Evolutionary conservation across 2,888 invertebrate genomes (phyloP).

Genomic region (Eremobia ochroleuca): DNA sequence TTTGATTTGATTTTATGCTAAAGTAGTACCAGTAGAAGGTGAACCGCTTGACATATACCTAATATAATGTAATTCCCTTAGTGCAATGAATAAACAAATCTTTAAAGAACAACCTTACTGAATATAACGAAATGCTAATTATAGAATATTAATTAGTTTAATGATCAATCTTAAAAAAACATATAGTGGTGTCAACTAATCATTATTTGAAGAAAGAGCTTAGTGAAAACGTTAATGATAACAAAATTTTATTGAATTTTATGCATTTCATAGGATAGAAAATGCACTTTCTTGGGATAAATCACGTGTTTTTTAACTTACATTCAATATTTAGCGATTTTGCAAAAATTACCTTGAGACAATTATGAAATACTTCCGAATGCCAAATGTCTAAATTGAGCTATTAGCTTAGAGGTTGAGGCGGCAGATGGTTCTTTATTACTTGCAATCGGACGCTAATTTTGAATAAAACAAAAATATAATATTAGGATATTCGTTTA

Average conservation of each 20-base stretch:
- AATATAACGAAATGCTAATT: conserved; percentile 30
- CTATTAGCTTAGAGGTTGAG: conserved; percentile 57
- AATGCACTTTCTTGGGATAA: neutral
- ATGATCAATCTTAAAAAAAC: neutral
- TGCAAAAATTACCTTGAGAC: conserved; percentile 37
- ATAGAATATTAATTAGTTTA: conserved; percentile 19
- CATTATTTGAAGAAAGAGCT: neutral
- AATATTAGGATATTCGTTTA: conserved; percentile 3
- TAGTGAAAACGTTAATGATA: neutral
- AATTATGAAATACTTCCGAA: conserved; percentile 63
- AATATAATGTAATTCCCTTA: conserved; percentile 55
- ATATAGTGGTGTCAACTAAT: neutral
- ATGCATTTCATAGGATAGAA: neutral
- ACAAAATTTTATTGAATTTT: neutral
- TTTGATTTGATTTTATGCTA: conserved; percentile 63
- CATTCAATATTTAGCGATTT: conserved; percentile 19
- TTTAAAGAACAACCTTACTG: conserved; percentile 41
- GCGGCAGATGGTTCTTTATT: conserved; percentile 38
- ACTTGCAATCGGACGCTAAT: neutral
- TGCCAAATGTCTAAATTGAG: conserved; percentile 53
- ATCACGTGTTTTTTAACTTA: conserved; percentile 4
- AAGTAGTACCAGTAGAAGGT: conserved; percentile 74
- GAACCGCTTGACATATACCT: conserved; percentile 72
- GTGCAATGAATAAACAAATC: conserved; percentile 45
- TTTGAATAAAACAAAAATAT: conserved; percentile 10